Percentiles rank a stretch among this genome's conserved stretches.
Evolutionary conservation across 2,113 vertebrate genomes (phyloP).

Genomic region (Myotis lucifugus): DNA sequence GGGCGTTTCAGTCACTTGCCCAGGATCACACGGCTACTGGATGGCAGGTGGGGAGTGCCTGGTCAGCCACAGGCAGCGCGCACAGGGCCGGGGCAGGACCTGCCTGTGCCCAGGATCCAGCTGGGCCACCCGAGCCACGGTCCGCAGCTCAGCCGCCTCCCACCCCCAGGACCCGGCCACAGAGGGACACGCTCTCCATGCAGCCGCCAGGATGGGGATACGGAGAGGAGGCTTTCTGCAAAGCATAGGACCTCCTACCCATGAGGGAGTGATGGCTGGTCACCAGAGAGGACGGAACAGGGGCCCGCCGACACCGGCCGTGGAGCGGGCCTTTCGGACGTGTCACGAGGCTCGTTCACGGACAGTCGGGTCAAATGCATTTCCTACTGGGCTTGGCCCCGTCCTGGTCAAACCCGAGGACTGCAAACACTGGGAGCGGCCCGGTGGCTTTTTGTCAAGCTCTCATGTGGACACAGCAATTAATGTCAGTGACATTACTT

Average conservation of each 20-base stretch:
- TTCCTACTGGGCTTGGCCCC: rapidly evolving
- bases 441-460: background rate
- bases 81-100: background rate
- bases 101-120: too few relatives aligned
- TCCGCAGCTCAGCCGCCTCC: background rate
- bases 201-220: rapidly evolving
- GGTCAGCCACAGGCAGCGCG: too few relatives aligned
- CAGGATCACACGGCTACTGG: background rate
- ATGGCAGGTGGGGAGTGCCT: background rate
- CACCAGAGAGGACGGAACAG: background rate
- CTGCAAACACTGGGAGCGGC: background rate
- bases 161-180: rapidly evolving
- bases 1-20: background rate
- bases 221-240: background rate
- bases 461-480: background rate
- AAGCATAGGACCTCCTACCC: rapidly evolving
- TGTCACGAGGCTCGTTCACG: background rate
- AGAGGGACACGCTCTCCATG: rapidly evolving
- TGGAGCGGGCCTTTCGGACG: background rate
- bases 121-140: too few relatives aligned
- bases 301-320: background rate
- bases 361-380: too few relatives aligned
- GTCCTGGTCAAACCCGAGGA: background rate
- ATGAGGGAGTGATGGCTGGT: background rate
- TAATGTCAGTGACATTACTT: background rate